Base-by-base conservation (phyloP, 2,113 vertebrate species). In the Oostethus manadensis region DNA sequence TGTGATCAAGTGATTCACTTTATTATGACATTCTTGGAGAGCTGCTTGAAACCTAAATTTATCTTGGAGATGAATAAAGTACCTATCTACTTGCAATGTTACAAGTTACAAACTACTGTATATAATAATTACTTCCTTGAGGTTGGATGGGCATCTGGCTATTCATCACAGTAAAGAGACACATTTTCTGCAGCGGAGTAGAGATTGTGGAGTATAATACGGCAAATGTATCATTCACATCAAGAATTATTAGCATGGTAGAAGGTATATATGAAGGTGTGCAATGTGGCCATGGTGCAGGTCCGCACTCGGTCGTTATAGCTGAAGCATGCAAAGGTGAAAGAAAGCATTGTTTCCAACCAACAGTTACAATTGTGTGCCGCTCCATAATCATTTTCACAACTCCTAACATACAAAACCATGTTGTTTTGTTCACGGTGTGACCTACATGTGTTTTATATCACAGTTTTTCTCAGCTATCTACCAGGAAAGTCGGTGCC, bases 401-500 rank as follows among this genome's bases (percentile, higher is more conserved):
- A 23, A 26, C 14, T 50, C 14, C 21, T 26, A 54, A 33, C 23
- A 18, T 35, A 54, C 35, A 38, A 16, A 51, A 55, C 38, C 26
- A 35, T 35, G 51, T 11, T 40, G 10, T 38, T 33, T 38, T 38
- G 11, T 38, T 38, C 10, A 11, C 2, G 10, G 35, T 38, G 35
- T n/a, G 13, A 26, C 23, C 23, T 4, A 38, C 16, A 14, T 40
- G 10, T 20, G n/a, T 55, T 55, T 40, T 40, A 55, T 11, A 38
- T 8, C 51, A 8, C 57, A 38, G 45, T 73, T 59, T 71, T 45
- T 74, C 44, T 40, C 9, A 8, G 55, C 70, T 56, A 58, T 66
- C 64, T 66, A 71, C 58, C 35, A 35, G 58, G 58, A 70, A 72
- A 63, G 67, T 64, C 47, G 1, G 29, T 33, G 54, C 51, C 18